Base-by-base conservation (phyloP, 2,888 invertebrate species). In the Unio pictorum region DNA sequence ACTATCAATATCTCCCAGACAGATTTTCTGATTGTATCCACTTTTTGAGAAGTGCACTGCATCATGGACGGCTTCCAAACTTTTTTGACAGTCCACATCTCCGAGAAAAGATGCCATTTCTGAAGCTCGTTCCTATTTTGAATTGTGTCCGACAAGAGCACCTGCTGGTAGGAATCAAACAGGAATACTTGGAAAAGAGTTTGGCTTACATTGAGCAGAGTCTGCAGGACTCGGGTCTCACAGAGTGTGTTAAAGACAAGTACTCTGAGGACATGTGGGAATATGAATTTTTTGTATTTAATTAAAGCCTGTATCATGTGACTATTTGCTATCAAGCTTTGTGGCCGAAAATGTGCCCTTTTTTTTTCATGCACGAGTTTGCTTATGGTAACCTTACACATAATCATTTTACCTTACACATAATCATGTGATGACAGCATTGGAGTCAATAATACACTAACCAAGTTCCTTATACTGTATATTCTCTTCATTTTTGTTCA, bases 191-290 rank as follows among this genome's bases (percentile, higher is more conserved):
- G 6, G 76, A 81, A 28, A 85, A 82, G 64, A 76, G 80, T 45
- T 61, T 82, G 28, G 74, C 76, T 17, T 84, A 78, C 61, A 72
- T 86, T 57, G 78, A 85, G 23, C 63, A 74, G 8, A 66, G 82
- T 20, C 74, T 86, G 6, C 57, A 78, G 26, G 82, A 84, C 45
- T 76, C 80, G 8, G 81, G 81, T 8, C 71, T 85, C 5, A 64
- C 66, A 23, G 72, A 76, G 17, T 81, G 79, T 69, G 67, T 85
- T 17, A 81, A 80, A 55, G 76, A 76, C 1, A 80, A 83, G 18
- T 85, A 80, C 75, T 85, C 84, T 5, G 55, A 71, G 3, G 83
- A 86, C 61, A 84, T 85, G 83, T 85, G 84, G 85, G 85, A 86
- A 64, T 85, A 83, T 69, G 85, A 86, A 66, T 85, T 85, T 73